Base-by-base conservation (phyloP, 2,113 vertebrate genomes). In the Sceloporus undulatus region DNA sequence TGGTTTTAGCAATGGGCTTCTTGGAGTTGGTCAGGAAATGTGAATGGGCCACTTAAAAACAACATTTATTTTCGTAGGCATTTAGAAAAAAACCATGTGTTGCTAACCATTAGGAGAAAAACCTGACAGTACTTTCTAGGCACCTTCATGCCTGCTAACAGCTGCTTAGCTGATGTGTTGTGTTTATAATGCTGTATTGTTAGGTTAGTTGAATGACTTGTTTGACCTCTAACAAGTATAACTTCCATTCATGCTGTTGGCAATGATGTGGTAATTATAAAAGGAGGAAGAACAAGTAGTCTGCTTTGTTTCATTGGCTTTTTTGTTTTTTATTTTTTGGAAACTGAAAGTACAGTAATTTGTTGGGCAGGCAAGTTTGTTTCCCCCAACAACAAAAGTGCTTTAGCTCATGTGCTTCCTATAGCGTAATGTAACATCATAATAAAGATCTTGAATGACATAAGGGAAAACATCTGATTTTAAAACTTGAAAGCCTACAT, bases 41-140 rank as follows among this genome's bases (percentile, higher is more conserved):
- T 21, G 76, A n/a, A 1, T 16, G 25, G 48, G 52, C 13, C 2
- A 23, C 23, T 21, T 25, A 23, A 56, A 56, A 74, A 75, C 10
- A 1, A 48, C 48, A 48, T 48, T 48, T 27, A 48, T 52, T 85
- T 65, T 65, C 34, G 42, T 38, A 42, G 34, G 59, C 1, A 10
- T 29, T 75, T 40, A 65, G 27, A 73, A 54, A 56, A 13, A 68
- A 21, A 38, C 11, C 79, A 34, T 4, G 29, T 85, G 4, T 48
- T 29, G 48, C 14, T 52, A 3, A 10, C 19, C 2, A 13, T 52
- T 29, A 29, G 70, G 9, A 1, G 6, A 29, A 29, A 29, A 71
- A 18, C 70, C 2, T 23, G 92, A 90, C 87, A 70, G 74, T 94
- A 91, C 93, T 95, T 85, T 96, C 94, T 92, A 95, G 95, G 95